Conservation (phyloP, 2,113 vertebrate genomes). For the Scolopax mira region DNA sequence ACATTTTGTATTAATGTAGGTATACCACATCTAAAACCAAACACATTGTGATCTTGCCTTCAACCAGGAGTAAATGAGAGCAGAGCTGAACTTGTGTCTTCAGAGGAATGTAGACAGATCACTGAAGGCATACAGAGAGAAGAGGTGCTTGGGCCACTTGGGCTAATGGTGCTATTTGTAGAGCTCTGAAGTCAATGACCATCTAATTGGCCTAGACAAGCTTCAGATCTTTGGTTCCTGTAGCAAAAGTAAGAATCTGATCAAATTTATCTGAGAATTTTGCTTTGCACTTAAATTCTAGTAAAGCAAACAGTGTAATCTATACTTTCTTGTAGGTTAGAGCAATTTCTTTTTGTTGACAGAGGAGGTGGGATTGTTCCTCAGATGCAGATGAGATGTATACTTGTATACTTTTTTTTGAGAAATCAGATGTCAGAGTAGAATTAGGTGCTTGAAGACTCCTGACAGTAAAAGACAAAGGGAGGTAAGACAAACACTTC, state of each 20-base stretch:
- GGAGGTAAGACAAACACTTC: background rate
- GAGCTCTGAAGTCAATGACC: background rate
- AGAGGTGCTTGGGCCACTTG: background rate
- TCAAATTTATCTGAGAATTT: background rate
- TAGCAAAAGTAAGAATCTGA: background rate
- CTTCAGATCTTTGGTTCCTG: background rate
- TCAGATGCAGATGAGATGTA: background rate
- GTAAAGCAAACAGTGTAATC: background rate
- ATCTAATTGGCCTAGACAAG: background rate
- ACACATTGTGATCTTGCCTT: background rate
- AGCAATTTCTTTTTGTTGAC: background rate
- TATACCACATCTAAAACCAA: background rate
- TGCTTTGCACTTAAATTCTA: background rate
- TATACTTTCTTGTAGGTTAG: background rate
- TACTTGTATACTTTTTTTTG: background rate
- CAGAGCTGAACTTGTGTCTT: background rate
- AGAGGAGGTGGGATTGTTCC: background rate
- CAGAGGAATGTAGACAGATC: background rate
- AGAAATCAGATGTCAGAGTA: background rate
- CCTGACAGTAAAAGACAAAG: background rate
- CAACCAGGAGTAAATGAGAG: background rate
- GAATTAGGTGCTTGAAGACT: background rate
- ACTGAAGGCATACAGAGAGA: background rate
- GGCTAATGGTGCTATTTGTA: background rate
- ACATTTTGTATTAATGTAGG: background rate